Percentiles rank a stretch among this genome's conserved stretches.
phyloP scores from a whole-genome alignment of 2,888 invertebrate species.

The Oligia fasciuncula region DNA sequence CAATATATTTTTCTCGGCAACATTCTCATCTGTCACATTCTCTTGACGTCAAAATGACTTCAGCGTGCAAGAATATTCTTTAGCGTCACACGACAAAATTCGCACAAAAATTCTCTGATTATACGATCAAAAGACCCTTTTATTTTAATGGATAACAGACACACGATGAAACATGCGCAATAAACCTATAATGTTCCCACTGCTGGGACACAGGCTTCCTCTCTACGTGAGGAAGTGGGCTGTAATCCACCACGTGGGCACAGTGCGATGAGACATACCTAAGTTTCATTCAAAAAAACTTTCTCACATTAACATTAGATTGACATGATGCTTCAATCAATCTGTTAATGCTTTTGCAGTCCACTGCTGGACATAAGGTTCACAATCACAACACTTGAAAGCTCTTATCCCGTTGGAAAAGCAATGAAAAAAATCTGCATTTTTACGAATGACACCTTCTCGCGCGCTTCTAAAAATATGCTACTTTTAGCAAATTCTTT shows the following conservation, averaged over 20 bases:
- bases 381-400: neutral
- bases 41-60: conserved; percentile 17
- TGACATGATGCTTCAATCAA: neutral
- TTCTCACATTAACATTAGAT: neutral
- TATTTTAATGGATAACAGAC: neutral
- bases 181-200: neutral
- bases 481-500: neutral
- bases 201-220: neutral
- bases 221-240: neutral
- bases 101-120: neutral
- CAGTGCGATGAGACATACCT: neutral
- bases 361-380: neutral
- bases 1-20: conserved; percentile 24
- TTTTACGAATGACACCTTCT: neutral
- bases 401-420: neutral
- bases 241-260: neutral
- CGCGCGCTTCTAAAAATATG: neutral
- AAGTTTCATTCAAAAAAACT: neutral
- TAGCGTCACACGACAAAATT: neutral
- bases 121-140: neutral
- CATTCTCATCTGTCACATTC: conserved; percentile 27
- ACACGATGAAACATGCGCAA: neutral
- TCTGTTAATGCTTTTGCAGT: neutral
- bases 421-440: neutral
- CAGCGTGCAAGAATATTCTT: conserved; percentile 11